These are phyloP conservation scores for Lagria hirta DNA, from an alignment of 2,888 invertebrate species.

Conservation along the genomic window DNA sequence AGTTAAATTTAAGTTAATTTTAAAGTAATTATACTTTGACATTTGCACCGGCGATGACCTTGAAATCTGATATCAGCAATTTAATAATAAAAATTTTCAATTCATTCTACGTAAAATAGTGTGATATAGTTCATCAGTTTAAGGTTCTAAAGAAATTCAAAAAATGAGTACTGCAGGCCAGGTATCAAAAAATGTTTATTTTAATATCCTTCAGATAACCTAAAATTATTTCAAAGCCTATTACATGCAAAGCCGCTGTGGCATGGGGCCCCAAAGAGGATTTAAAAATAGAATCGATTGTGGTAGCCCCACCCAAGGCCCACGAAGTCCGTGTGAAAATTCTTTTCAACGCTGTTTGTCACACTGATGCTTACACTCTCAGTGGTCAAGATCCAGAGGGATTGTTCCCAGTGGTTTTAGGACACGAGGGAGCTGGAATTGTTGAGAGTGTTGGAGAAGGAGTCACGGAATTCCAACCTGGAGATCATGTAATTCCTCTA, in stretches of 20 bases:
- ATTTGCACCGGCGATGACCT: too few species aligned
- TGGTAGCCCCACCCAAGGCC: conserved; percentile 91
- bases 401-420: conserved; percentile 87
- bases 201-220: too few species aligned
- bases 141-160: background rate
- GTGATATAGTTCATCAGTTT: background rate
- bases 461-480: conserved; percentile 81
- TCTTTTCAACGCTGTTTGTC: conserved; percentile 81
- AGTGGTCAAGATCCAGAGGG: conserved; percentile 90
- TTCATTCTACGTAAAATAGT: too few species aligned
- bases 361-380: conserved; percentile 90
- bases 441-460: conserved; percentile 96
- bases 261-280: conserved; percentile 95
- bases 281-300: conserved; percentile 84
- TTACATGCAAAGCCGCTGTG: conserved; percentile 92
- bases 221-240: conserved; percentile 56
- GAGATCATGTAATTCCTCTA: conserved; percentile 96
- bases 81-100: too few species aligned
- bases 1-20: too few species aligned
- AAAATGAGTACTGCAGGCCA: conserved; percentile 13
- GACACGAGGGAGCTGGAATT: conserved; percentile 95
- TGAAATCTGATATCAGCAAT: too few species aligned
- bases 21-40: too few species aligned
- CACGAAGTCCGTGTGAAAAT: conserved; percentile 89
- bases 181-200: conserved; percentile 4